Evolutionary conservation across 2,888 invertebrate species (phyloP).

Genomic region (Formica aserva): DNA sequence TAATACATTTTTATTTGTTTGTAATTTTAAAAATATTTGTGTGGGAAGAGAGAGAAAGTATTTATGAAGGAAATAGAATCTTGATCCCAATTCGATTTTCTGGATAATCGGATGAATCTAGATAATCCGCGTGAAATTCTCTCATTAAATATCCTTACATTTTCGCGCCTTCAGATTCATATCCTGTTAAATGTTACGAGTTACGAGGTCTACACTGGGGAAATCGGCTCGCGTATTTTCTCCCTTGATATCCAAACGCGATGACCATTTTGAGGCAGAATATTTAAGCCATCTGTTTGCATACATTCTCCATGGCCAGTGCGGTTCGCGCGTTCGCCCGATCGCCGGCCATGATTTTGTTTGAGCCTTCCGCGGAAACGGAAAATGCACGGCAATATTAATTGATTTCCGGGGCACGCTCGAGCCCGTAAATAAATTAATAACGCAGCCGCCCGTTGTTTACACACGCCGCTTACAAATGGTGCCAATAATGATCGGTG

Average conservation of each 20-base stretch:
- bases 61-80: neutral
- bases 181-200: slow-evolving; percentile 18
- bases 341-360: slow-evolving; percentile 68
- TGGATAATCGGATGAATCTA: neutral
- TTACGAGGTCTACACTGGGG: neutral
- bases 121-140: neutral
- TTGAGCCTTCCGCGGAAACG: slow-evolving; percentile 61
- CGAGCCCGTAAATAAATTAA: slow-evolving; percentile 71
- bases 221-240: slow-evolving; percentile 20
- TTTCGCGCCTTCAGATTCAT: slow-evolving; percentile 28
- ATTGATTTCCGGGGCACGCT: slow-evolving; percentile 65
- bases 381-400: slow-evolving; percentile 68
- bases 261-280: slow-evolving; percentile 52
- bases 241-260: slow-evolving; percentile 33
- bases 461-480: slow-evolving; percentile 73
- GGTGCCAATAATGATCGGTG: slow-evolving; percentile 61
- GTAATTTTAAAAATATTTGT: neutral
- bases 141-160: slow-evolving; percentile 19
- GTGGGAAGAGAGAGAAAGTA: neutral
- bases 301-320: slow-evolving; percentile 48
- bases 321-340: slow-evolving; percentile 60
- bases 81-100: neutral
- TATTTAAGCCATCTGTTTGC: slow-evolving; percentile 69
- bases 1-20: neutral
- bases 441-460: slow-evolving; percentile 67